A percentile compares a stretch with the other conserved stretches of the same genome.
phyloP scores from a whole-genome alignment of 2,888 invertebrate genomes.

The Tiliacea aurago region DNA sequence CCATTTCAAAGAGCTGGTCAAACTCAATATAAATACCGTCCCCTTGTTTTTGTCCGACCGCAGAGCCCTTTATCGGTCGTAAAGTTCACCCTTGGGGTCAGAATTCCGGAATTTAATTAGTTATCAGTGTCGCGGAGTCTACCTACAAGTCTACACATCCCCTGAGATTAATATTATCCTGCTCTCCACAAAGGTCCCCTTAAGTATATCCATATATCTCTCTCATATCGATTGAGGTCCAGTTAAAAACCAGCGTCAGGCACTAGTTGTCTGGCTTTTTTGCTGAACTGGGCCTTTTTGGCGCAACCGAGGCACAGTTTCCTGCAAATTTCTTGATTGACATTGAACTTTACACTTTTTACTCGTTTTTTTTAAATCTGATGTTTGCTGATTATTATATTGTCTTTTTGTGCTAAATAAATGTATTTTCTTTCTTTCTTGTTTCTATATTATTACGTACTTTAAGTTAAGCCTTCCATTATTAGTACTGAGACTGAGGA shows the following conservation, averaged over 20 bases:
- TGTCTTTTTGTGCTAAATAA: too few species aligned
- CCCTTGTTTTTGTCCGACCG: constrained; percentile 75
- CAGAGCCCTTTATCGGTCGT: constrained; percentile 69
- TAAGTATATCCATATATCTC: not conserved
- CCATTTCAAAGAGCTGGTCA: constrained; percentile 18
- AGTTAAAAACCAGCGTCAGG: too few species aligned
- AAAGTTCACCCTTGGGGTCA: constrained; percentile 69
- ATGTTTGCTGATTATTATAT: too few species aligned
- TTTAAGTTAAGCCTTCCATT: not conserved
- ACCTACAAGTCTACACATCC: constrained; percentile 55
- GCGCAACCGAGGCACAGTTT: too few species aligned
- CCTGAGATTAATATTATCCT: constrained; percentile 65
- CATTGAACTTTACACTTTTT: too few species aligned
- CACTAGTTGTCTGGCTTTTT: too few species aligned
- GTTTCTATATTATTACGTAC: not conserved
- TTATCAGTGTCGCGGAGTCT: constrained; percentile 70
- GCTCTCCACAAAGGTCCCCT: constrained; percentile 28
- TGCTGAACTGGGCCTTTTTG: too few species aligned
- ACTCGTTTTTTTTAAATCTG: too few species aligned
- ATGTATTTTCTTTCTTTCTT: too few species aligned
- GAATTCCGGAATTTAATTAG: constrained; percentile 84
- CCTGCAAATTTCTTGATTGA: too few species aligned
- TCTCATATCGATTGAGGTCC: too few species aligned
- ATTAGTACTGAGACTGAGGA: not conserved
- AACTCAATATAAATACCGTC: constrained; percentile 46